Evolutionary conservation across 2,113 vertebrate species (phyloP).

Genomic region (Eira barbara): DNA sequence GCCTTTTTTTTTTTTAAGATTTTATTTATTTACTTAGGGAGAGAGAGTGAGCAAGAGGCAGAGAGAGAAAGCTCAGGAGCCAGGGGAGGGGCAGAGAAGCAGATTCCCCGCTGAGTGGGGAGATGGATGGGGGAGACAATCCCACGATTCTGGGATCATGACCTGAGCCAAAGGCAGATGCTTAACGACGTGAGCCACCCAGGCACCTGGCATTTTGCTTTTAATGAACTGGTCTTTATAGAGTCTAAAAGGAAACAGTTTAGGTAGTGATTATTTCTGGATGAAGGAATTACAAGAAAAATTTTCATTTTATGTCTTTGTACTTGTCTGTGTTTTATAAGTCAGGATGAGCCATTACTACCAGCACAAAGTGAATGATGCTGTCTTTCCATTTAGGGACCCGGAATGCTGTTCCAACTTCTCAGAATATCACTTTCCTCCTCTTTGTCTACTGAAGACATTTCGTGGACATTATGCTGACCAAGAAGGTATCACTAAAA

Average conservation of each 20-base stretch:
- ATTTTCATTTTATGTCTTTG: background rate
- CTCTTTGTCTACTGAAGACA: background rate
- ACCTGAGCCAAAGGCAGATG: too few relatives aligned
- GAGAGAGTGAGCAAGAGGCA: too few relatives aligned
- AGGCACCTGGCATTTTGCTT: background rate
- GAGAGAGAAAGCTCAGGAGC: too few relatives aligned
- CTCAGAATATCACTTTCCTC: background rate
- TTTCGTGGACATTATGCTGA: background rate
- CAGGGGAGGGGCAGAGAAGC: too few relatives aligned
- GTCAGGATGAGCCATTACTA: too few relatives aligned
- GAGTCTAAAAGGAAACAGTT: background rate
- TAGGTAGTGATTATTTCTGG: background rate
- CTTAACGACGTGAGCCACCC: too few relatives aligned
- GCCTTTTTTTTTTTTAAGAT: background rate
- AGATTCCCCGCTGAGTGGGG: too few relatives aligned
- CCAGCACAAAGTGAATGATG: too few relatives aligned
- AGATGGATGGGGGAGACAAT: too few relatives aligned
- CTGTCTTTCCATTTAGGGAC: background rate
- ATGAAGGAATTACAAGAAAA: background rate
- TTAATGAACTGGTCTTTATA: background rate
- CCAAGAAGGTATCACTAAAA: background rate
- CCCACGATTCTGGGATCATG: too few relatives aligned
- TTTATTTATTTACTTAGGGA: too few relatives aligned
- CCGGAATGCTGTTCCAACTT: background rate
- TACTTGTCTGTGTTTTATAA: background rate